These are phyloP conservation scores for Rhinolophus sinicus DNA, from an alignment of 2,113 vertebrate species.

Conservation along the genomic window DNA sequence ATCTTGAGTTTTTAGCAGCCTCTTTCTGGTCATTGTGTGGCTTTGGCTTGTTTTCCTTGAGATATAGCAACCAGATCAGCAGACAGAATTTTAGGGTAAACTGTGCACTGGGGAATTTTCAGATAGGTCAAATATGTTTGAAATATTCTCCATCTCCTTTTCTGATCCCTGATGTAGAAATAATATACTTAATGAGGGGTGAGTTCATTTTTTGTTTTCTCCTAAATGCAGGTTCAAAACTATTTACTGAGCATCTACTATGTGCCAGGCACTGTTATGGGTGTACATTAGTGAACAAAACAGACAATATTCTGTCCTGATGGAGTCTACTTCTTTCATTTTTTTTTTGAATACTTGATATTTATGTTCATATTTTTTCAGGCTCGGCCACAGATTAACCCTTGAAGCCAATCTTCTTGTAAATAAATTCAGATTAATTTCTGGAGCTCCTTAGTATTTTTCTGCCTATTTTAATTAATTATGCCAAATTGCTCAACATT, in stretches of 20 bases:
- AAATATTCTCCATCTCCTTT: not conserved
- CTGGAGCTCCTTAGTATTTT: not conserved
- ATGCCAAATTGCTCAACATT: not conserved
- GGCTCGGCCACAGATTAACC: not conserved
- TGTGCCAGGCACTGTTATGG: not conserved
- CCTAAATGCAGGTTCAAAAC: not conserved
- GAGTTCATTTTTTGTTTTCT: not conserved
- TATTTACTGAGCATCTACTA: not conserved
- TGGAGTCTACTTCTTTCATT: not conserved
- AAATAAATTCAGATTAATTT: constrained; percentile 24
- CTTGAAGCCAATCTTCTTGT: not conserved
- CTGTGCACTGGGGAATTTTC: not conserved
- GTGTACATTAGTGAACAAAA: not conserved
- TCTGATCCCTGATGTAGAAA: not conserved
- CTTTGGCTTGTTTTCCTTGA: not conserved
- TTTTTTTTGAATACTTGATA: not conserved
- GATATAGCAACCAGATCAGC: not conserved
- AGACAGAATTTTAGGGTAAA: not conserved
- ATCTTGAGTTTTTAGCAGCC: not conserved
- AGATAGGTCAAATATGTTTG: not conserved
- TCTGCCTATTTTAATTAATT: not conserved
- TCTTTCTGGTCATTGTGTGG: not conserved
- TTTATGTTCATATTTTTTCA: not conserved
- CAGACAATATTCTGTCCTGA: not conserved
- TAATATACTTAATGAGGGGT: not conserved